A percentile compares a stretch with the other conserved stretches of the same genome.
phyloP scores from a whole-genome alignment of 2,113 vertebrate genomes.

The Semnornis frantzii region DNA sequence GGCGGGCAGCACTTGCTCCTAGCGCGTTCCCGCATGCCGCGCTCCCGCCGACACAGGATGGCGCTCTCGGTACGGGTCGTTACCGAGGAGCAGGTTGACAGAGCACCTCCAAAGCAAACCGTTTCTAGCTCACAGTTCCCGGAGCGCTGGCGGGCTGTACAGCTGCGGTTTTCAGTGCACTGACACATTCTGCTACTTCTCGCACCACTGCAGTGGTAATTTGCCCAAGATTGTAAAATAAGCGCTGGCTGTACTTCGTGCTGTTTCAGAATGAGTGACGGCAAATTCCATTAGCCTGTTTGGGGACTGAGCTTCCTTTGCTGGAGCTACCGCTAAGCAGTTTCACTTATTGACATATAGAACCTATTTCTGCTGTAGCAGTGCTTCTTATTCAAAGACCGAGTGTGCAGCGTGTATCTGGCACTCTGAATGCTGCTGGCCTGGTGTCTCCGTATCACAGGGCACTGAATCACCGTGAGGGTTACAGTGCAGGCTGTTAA shows the following conservation, averaged over 20 bases:
- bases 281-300: background rate
- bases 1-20: too few relatives aligned
- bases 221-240: background rate
- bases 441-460: background rate
- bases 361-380: background rate
- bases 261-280: background rate
- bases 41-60: conserved; percentile 73
- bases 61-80: conserved; percentile 72
- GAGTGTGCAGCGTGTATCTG: background rate
- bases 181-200: background rate
- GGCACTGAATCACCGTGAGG: background rate
- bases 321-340: background rate
- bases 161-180: background rate
- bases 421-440: background rate
- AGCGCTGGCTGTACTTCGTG: too few relatives aligned
- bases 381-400: too few relatives aligned
- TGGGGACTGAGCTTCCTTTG: background rate
- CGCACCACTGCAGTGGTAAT: too few relatives aligned
- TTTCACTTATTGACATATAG: background rate
- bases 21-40: background rate
- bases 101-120: background rate
- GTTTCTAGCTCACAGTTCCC: background rate
- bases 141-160: background rate
- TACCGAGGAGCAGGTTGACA: background rate
- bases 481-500: background rate